Conservation (phyloP, 2,888 invertebrate genomes). For the Chloroclysta siterata region DNA sequence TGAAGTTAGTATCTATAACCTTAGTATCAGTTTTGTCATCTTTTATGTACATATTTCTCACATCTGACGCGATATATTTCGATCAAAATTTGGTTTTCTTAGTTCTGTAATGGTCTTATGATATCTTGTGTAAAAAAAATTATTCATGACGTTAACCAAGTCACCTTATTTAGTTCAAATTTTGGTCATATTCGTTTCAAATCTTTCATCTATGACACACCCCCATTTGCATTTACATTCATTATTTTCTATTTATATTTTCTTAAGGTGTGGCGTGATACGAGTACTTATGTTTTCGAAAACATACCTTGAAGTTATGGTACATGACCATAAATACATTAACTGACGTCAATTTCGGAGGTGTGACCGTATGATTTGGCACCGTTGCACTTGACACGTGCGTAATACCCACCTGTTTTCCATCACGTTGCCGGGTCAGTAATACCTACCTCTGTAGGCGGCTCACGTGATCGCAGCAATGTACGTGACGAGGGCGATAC, state of each 20-base stretch:
- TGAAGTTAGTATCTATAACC: no score
- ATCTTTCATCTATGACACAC: background rate
- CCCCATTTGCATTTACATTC: background rate
- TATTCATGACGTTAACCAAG: background rate
- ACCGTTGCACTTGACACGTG: constrained; percentile 47
- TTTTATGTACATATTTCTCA: no score
- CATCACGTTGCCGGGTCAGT: constrained; percentile 35
- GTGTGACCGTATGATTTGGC: constrained; percentile 58
- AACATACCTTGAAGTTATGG: constrained; percentile 5
- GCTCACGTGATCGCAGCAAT: constrained; percentile 41
- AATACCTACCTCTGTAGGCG: constrained; percentile 25
- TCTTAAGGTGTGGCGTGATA: constrained; percentile 23
- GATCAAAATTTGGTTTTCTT: no score
- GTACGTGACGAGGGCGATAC: constrained; percentile 22
- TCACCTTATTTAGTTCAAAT: background rate
- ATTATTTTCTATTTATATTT: constrained; percentile 10
- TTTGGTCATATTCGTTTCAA: background rate
- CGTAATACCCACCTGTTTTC: constrained; percentile 33
- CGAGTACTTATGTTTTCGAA: constrained; percentile 10
- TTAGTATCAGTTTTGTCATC: no score
- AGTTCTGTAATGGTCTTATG: background rate
- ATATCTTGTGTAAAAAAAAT: background rate
- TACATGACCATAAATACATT: constrained; percentile 8
- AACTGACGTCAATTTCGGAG: constrained; percentile 47
- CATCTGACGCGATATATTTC: no score